A percentile compares a stretch with the other conserved stretches of the same genome.
These are phyloP conservation scores for Spisula subtruncata DNA, from an alignment of 2,888 invertebrate species.

Conservation along the genomic window DNA sequence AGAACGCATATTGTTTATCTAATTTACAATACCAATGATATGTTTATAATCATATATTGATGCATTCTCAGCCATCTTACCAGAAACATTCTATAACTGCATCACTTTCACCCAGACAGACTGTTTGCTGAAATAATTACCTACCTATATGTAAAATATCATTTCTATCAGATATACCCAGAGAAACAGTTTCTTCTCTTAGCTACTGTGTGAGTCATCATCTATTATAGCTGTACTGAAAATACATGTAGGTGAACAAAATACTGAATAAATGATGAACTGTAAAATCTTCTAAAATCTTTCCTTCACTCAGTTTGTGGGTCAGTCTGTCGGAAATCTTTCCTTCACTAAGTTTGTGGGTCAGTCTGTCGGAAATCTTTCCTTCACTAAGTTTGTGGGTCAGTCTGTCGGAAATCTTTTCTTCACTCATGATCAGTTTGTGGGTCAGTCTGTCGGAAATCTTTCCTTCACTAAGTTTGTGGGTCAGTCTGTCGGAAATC, in stretches of 20 bases:
- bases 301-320: not conserved
- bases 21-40: too few species aligned
- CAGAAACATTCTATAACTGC: not conserved
- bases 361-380: too few species aligned
- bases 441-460: too few species aligned
- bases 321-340: not conserved
- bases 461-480: too few species aligned
- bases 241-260: too few species aligned
- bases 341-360: too few species aligned
- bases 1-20: too few species aligned
- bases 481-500: too few species aligned
- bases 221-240: not conserved
- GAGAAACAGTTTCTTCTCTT: not conserved
- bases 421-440: not conserved
- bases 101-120: not conserved
- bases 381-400: too few species aligned
- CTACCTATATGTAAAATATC: constrained; percentile 20
- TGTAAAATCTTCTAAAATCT: not conserved
- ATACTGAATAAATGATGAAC: not conserved
- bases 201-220: not conserved
- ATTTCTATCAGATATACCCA: not conserved
- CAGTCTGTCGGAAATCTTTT: not conserved
- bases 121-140: constrained; percentile 4
- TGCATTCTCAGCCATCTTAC: not conserved
- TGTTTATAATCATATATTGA: too few species aligned